Base-by-base conservation (phyloP, 2,113 vertebrate species). In the Miniopterus natalensis region DNA sequence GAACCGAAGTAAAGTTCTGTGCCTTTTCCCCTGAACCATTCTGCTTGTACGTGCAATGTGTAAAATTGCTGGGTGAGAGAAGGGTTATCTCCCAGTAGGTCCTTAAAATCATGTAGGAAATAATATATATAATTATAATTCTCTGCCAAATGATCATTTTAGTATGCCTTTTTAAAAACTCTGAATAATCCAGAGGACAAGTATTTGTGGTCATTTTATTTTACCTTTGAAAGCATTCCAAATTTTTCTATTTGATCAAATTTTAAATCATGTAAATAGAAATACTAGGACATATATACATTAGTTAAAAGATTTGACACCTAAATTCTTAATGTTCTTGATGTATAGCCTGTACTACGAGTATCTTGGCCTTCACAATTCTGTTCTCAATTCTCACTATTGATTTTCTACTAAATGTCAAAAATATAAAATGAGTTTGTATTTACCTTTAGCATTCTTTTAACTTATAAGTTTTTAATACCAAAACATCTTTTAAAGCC, bases 321-420 rank as follows among this genome's bases (percentile, higher is more conserved):
- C 13, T 83, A 29, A 77, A 71, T 90, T 93, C 20, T 93, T 59
- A 66, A 17, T 55, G 18, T 78, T 79, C 14, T 18, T 42, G 31
- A 1, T 53, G 49, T 23, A 55, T 88, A 68, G 40, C 42, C 25
- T 88, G 1, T 68, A n/a, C 87, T 92, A 40, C 14, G 88, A 23
- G 31, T 80, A 68, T 49, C 1, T 65, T 83, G 40, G 51, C 86
- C n/a, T 93, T 9, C 12, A 29, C 55, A 27, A 1, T 57, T 87
- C 53, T 31, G 27, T 51, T 88, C 31, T 88, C 15, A 87, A 42
- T 49, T 88, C 59, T 87, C 40, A 66, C 83, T 70, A 6, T 49
- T 66, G 11, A 36, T 71, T 94, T 95, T 84, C 18, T 59, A 90
- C 42, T 88, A 31, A 79, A 94, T 61, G 45, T 95, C 23, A 55